Evolutionary conservation across 2,113 vertebrate genomes (phyloP).

Genomic region (Oreochromis niloticus): DNA sequence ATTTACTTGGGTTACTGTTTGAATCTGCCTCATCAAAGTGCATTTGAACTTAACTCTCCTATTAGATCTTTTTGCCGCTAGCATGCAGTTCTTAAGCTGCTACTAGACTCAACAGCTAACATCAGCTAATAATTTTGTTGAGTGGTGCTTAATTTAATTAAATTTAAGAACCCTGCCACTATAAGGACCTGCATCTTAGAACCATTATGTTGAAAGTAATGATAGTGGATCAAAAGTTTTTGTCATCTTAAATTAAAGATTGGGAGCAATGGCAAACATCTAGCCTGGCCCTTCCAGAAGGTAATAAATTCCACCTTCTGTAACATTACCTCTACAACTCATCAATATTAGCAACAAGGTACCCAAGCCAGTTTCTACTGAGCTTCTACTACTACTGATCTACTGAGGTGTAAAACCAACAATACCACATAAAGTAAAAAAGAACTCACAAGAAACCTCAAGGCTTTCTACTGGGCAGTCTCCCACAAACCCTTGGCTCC

Average conservation of each 20-base stretch:
- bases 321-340: not conserved
- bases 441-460: not conserved
- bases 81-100: not conserved
- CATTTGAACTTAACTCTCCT: fast-evolving
- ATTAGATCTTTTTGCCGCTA: not conserved
- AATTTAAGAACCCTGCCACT: not conserved
- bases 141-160: not conserved
- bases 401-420: not conserved
- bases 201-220: not conserved
- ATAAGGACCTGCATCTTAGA: not conserved
- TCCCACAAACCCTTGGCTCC: not conserved
- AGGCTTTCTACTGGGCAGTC: not conserved
- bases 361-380: fast-evolving
- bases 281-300: not conserved
- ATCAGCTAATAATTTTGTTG: not conserved
- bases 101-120: not conserved
- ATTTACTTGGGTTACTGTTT: not conserved
- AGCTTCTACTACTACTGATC: not conserved
- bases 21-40: not conserved
- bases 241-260: not conserved
- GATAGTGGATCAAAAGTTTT: fast-evolving
- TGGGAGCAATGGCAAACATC: not conserved
- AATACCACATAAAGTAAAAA: not conserved
- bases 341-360: not conserved
- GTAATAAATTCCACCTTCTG: not conserved